Base-by-base conservation (phyloP, 2,113 vertebrate genomes). In the Cryptotis parvus region DNA sequence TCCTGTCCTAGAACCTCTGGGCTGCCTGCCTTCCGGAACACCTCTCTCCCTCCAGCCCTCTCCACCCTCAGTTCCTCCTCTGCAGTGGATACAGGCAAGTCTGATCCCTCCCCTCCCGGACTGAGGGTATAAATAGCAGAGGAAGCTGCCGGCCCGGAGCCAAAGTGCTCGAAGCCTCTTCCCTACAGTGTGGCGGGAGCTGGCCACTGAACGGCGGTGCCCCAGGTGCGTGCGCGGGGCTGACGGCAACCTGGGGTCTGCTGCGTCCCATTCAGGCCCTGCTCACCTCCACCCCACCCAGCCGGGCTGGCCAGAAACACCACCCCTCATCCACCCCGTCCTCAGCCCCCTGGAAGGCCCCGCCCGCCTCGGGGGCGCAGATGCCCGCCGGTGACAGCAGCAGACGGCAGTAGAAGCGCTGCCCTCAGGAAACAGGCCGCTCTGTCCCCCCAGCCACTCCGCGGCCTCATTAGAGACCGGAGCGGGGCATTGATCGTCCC, bases 401-500 rank as follows among this genome's bases (percentile, higher is more conserved):
- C 79, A 49, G 45, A 20, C 52, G 83, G 91, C 84, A 69, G 87
- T 80, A 85, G 91, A 92, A 92, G 93, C 41, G n/a, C 82, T 43
- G 27, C 85, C 91, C 91, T 90, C 91, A 90, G 90, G 95, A 96
- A 96, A 94, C 92, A 94, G 96, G 94, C 95, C 49, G 16, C 83
- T 72, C 88, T 74, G 78, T 95, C 89, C 78, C 94, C 10, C 84
- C 63, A 94, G 95, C 95, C 95, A 89, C 94, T 94, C 94, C 87
- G 63, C 14, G 37, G 94, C 95, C 96, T 97, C 92, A 97, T 97
- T 96, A 95, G 92, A 96, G 93, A 92, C 95, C 76, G 15, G 95
- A 96, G 95, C 69, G 33, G 55, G 74, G 94, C 94, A 94, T 93
- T 91, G 93, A 97, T 97, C 74, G 87, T 89, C 96, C 95, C 96